phyloP scores from a whole-genome alignment of 1,140 invertebrate genomes.

The Microplitis mediator region DNA sequence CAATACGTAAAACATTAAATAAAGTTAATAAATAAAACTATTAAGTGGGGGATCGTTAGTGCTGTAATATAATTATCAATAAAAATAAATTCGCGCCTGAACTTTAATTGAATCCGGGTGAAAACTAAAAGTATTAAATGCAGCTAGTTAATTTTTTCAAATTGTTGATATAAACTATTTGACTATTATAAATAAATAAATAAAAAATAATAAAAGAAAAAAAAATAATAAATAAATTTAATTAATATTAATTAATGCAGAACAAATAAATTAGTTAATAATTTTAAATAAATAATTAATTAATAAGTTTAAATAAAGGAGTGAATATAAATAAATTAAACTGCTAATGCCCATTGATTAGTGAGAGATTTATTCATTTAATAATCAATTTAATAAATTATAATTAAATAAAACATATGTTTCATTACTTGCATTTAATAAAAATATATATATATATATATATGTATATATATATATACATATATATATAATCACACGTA shows the following conservation, averaged over 20 bases:
- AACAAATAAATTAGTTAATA: not conserved
- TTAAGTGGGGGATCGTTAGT: not conserved
- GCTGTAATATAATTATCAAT: constrained; percentile 11
- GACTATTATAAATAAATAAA: constrained; percentile 2
- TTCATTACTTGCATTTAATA: constrained; percentile 43
- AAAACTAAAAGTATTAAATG: constrained; percentile 31
- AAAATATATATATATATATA: constrained; percentile 17
- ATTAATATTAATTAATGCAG: not conserved
- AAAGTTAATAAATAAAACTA: not conserved
- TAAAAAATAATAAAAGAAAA: constrained; percentile 23
- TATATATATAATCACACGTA: constrained; percentile 33
- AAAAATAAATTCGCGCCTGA: constrained; percentile 6
- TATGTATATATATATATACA: constrained; percentile 4
- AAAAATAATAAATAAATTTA: not conserved
- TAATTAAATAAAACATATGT: constrained; percentile 18
- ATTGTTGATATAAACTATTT: constrained; percentile 33
- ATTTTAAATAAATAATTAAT: not conserved
- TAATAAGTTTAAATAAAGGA: constrained; percentile 12
- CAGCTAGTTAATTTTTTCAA: constrained; percentile 36
- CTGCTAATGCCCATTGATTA: constrained; percentile 33
- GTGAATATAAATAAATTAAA: constrained; percentile 12
- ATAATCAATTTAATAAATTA: constrained; percentile 31
- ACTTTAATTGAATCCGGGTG: constrained; percentile 18
- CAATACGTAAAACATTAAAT: not conserved
- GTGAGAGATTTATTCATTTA: constrained; percentile 35